Evolutionary conservation across 2,113 vertebrate genomes (phyloP), one percentile per base, ranked within the genome.

Genomic region (Anguilla japonica): DNA sequence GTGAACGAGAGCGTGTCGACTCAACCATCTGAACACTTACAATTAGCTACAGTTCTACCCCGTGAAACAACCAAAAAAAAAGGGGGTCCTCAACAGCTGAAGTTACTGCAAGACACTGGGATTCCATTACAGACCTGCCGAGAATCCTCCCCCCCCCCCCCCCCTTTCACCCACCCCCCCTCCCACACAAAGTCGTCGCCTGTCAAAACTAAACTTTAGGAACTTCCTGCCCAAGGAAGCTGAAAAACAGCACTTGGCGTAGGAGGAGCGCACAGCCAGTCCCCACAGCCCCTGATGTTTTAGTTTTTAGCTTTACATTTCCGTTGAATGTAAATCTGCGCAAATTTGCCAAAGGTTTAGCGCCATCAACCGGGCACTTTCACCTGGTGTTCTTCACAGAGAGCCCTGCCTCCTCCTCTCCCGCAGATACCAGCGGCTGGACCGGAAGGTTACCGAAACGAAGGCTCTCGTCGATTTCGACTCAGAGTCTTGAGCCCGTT

Each of bases 381-480:
- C 60, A 67, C 20, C 0, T 2, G 60, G 18, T 22, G 18, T 11
- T 67, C 20, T 67, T 67, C 22, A 14, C 11, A 34, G 5, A 75
- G 60, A 22, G 71, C 34, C 34, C 71, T 6, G 8, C 39, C 16
- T 41, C 79, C 14, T 41, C 79, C 79, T 41, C 40, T 7, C 39
- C 29, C 40, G 8, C 34, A 41, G 20, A 80, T 14, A 22, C 34
- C 8, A 41, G 18, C 41, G 20, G 79, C 41, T 41, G 39, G 85
- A 20, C 80, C 75, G 6, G 50, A 83, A 71, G 56, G 85, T 29
- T 82, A 81, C 57, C 16, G 26, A 75, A 41, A 67, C 40, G 82
- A 71, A 41, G 81, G 40, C 15, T 41, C 41, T 41, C 40, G 83
- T 87, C 67, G n/a, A 78, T 87, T 87, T 83, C 83, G 41, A 71